phyloP scores from a whole-genome alignment of 2,797 vertebrate species.

The Cheracebus regulus region DNA sequence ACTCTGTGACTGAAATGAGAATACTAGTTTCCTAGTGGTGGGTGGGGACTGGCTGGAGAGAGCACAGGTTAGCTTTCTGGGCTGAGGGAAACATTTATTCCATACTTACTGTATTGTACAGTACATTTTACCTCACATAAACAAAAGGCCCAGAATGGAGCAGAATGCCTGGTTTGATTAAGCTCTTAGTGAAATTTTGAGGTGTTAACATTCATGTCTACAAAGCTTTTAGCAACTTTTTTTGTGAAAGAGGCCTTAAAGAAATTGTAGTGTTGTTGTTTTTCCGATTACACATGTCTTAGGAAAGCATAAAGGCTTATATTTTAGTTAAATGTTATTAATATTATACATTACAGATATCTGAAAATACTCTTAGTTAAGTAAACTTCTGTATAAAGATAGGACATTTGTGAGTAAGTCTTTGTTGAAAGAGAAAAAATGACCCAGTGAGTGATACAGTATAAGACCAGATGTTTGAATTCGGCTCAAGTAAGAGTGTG shows the following conservation, averaged over 20 bases:
- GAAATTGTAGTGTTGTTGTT: not conserved
- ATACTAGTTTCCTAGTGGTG: not conserved
- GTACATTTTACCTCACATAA: not conserved
- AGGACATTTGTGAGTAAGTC: not conserved
- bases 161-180: not conserved
- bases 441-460: not conserved
- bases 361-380: conserved; percentile 21
- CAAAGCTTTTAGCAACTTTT: not conserved
- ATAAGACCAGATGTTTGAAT: not conserved
- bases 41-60: not conserved
- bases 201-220: not conserved
- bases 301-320: not conserved
- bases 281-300: not conserved
- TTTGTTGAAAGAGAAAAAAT: not conserved
- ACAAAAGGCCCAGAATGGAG: not conserved
- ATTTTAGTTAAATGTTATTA: conserved; percentile 20
- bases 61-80: not conserved
- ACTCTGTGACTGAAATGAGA: not conserved
- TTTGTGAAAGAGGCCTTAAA: not conserved
- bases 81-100: not conserved
- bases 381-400: conserved; percentile 2
- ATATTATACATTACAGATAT: not conserved
- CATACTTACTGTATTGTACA: not conserved
- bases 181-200: not conserved
- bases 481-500: not conserved